phyloP scores from a whole-genome alignment of 2,113 vertebrate species.

The Syngnathus floridae region DNA sequence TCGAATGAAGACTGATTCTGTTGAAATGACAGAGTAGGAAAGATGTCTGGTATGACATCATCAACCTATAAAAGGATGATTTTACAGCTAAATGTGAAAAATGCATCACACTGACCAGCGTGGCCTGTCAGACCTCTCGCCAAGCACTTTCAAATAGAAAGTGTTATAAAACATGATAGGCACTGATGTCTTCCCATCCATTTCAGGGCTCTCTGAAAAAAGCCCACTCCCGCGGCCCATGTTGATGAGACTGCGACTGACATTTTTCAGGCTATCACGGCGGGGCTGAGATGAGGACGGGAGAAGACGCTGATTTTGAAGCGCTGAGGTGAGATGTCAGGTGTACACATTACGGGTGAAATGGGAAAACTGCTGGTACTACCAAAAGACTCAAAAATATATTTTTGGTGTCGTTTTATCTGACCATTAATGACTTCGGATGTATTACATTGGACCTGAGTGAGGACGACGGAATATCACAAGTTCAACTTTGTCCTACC shows the following conservation, averaged over 20 bases:
- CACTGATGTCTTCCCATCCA: constrained; percentile 45
- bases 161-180: constrained; percentile 43
- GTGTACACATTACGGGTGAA: constrained; percentile 28
- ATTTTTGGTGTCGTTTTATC: not conserved
- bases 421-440: not conserved
- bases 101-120: not conserved
- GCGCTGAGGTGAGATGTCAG: constrained; percentile 37
- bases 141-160: constrained; percentile 20
- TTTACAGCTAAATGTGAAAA: not conserved
- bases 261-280: constrained; percentile 42
- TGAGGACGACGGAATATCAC: no score
- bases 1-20: not conserved
- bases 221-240: constrained; percentile 38
- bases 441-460: not conserved
- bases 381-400: constrained; percentile 14
- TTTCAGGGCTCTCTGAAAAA: constrained; percentile 41
- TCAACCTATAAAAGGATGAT: no score
- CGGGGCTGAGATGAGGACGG: constrained; percentile 33
- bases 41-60: not conserved
- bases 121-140: constrained; percentile 12
- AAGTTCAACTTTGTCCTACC: not conserved
- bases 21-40: not conserved
- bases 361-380: constrained; percentile 23
- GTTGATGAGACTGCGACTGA: constrained; percentile 39
- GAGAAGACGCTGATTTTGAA: constrained; percentile 29